Percentiles rank a stretch among this genome's conserved stretches.
Evolutionary conservation across 2,113 vertebrate genomes (phyloP).

Genomic region (Phrynosoma blainvillii): DNA sequence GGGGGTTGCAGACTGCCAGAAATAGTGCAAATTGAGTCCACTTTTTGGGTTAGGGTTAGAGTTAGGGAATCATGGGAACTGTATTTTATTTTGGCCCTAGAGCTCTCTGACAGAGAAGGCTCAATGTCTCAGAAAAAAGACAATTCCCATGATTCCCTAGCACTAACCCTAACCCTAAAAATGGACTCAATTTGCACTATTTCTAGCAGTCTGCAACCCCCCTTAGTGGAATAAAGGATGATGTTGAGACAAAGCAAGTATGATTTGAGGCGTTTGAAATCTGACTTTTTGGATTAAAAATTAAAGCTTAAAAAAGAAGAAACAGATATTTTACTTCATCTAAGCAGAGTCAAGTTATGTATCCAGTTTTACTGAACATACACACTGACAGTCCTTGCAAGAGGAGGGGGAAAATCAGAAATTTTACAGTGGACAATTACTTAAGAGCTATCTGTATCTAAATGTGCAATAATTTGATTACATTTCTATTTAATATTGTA

Average conservation of each 20-base stretch:
- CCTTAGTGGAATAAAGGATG: neutral
- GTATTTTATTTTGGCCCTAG: no score
- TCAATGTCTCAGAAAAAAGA: no score
- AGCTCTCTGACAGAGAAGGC: no score
- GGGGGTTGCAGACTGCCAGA: no score
- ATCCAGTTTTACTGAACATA: conserved; percentile 59
- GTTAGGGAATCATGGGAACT: no score
- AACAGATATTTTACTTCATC: neutral
- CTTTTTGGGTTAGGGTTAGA: no score
- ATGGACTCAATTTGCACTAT: no score
- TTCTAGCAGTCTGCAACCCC: no score
- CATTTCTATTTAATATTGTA: conserved; percentile 92
- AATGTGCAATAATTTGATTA: conserved; percentile 93
- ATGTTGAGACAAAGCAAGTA: neutral
- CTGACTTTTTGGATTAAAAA: neutral
- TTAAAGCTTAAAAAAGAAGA: neutral
- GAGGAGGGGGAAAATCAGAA: conserved; percentile 69
- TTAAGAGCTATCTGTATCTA: conserved; percentile 86
- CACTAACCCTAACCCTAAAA: no score
- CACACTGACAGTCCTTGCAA: conserved; percentile 53
- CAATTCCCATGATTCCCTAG: no score
- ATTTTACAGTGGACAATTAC: conserved; percentile 83
- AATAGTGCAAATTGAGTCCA: no score
- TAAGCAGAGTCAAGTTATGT: conserved; percentile 47
- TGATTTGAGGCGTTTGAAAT: neutral